Base-by-base conservation (phyloP, 2,113 vertebrate genomes). In the Phalacrocorax carbo region DNA sequence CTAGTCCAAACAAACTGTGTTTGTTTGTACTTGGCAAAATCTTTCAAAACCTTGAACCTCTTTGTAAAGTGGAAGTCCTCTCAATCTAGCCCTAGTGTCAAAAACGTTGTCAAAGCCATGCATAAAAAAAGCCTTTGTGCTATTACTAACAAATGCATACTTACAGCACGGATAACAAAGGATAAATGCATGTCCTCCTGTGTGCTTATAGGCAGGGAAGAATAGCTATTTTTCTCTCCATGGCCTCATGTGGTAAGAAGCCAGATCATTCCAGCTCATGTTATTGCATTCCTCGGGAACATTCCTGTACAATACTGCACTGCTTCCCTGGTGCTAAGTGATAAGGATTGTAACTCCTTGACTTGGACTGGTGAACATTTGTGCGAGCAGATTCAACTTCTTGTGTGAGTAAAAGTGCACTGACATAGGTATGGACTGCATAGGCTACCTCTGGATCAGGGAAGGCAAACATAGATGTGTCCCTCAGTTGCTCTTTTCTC, bases 251-350 rank as follows among this genome's bases (percentile, higher is more conserved):
- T 23, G 66, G 61, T 90, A 91, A 89, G 83, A 79, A 84, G 69
- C 54, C 86, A 87, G 62, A 49, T 87, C 19, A 76, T 90, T 94
- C 57, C 83, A 91, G 65, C 36, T 71, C 55, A 62, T 79, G 76
- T 93, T 94, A 86, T 82, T 96, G 34, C 69, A 87, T 95, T 96
- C 92, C 68, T 88, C 60, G 68, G n/a, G 96, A 86, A 42, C 83
- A 94, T 95, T 96, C 66, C 70, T 93, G 57, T 54, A 61, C 52
- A 92, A 82, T 61, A 78, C 44, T 23, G 57, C 66, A 19, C 48
- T 4, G 13, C 76, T 94, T 95, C 77, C 66, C 73, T 0, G 7
- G 42, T 71, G 40, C 49, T 86, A 82, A 82, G 20, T 51, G 91
- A 91, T 94, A 93, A 96, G 82, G 46, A 60, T 29, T 93, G 22